phyloP scores from a whole-genome alignment of 92 coral and sea anemone species.

The Muricea muricata region DNA sequence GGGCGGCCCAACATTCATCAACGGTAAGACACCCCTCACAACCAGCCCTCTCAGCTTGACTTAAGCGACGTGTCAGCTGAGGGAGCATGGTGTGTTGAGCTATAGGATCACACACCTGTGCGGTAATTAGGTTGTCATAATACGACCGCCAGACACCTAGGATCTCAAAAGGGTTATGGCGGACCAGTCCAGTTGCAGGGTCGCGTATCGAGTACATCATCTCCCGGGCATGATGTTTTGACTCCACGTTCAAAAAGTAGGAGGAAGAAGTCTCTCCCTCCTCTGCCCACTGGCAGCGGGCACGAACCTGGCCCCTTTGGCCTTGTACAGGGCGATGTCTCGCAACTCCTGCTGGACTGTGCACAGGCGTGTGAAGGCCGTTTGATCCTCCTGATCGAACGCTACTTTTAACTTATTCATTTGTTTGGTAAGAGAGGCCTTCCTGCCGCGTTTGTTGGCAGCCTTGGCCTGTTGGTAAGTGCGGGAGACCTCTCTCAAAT shows the following conservation, averaged over 20 bases:
- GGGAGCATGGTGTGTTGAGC: constrained; percentile 1
- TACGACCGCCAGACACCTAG: constrained; percentile 19
- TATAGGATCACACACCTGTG: not conserved
- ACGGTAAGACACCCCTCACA: constrained; percentile 26
- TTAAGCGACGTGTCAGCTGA: not conserved
- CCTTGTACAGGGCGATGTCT: too few relatives aligned
- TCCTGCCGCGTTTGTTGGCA: too few relatives aligned
- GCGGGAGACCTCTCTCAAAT: too few relatives aligned
- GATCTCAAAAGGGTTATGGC: constrained; percentile 5
- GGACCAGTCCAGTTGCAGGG: constrained; percentile 12
- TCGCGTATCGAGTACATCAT: constrained; percentile 23
- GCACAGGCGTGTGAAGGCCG: too few relatives aligned
- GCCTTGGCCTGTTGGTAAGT: too few relatives aligned
- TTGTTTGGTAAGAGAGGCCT: too few relatives aligned
- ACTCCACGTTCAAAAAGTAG: constrained; percentile 36
- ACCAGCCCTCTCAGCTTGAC: not conserved
- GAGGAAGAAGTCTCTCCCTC: constrained; percentile 46
- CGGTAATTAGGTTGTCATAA: not conserved
- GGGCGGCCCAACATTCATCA: constrained; percentile 19
- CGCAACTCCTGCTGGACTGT: too few relatives aligned
- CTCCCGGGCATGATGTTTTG: constrained; percentile 24
- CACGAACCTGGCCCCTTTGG: constrained; percentile 36
- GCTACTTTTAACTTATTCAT: too few relatives aligned
- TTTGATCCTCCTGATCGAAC: too few relatives aligned
- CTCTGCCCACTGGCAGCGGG: constrained; percentile 53